phyloP scores from a whole-genome alignment of 2,888 invertebrate genomes.

The Anorthoa munda region DNA sequence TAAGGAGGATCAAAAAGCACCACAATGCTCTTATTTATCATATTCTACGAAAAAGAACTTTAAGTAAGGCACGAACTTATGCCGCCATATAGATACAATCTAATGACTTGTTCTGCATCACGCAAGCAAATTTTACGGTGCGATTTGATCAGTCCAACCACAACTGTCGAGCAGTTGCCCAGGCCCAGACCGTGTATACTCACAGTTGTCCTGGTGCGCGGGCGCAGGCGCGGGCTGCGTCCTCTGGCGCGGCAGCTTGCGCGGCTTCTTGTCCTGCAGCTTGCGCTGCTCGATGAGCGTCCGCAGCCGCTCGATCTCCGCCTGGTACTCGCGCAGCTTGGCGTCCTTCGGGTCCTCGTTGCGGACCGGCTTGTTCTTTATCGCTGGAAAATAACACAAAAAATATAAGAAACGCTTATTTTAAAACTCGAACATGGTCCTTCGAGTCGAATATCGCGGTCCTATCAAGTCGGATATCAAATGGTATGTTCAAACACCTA shows the following conservation, averaged over 20 bases:
- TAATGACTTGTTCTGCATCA: too few relatives aligned
- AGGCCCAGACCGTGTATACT: conserved; percentile 24
- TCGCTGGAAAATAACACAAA: conserved; percentile 90
- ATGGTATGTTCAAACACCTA: not conserved
- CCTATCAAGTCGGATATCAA: not conserved
- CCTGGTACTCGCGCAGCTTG: conserved; percentile 98
- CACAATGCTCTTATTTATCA: too few relatives aligned
- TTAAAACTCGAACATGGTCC: too few relatives aligned
- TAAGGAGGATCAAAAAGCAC: too few relatives aligned
- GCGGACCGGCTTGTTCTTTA: conserved; percentile 99
- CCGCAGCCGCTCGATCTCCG: conserved; percentile 96
- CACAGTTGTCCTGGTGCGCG: conserved; percentile 63
- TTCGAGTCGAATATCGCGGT: not conserved
- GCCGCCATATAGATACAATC: too few relatives aligned
- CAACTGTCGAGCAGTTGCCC: too few relatives aligned
- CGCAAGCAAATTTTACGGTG: too few relatives aligned
- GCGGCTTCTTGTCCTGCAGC: conserved; percentile 73
- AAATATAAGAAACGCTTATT: not conserved
- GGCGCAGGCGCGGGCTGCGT: conserved; percentile 12
- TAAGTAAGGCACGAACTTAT: too few relatives aligned
- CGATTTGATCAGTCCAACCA: too few relatives aligned
- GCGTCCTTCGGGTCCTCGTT: conserved; percentile 99
- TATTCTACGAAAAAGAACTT: too few relatives aligned
- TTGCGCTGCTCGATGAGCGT: conserved; percentile 85
- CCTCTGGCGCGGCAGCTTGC: conserved; percentile 42